These are phyloP conservation scores for Caenorhabditis becei DNA, from an alignment of 2,888 invertebrate genomes.

Conservation along the genomic window DNA sequence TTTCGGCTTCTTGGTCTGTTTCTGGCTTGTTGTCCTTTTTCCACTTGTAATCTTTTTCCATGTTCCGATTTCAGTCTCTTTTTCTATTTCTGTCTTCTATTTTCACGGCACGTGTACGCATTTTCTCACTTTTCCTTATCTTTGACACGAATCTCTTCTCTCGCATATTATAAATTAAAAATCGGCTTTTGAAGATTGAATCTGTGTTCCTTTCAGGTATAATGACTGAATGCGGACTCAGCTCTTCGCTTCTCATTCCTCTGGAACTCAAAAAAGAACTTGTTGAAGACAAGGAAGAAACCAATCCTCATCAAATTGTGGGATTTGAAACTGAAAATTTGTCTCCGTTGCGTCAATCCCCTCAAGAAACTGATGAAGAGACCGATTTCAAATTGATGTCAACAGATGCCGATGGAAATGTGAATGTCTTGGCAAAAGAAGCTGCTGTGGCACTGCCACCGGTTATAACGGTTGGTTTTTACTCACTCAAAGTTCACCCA, in stretches of 20 bases:
- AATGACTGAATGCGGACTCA: conserved; percentile 38
- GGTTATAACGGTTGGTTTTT: conserved; percentile 37
- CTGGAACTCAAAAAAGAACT: conserved; percentile 28
- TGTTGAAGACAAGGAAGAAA: conserved; percentile 13
- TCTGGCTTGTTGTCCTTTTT: no score
- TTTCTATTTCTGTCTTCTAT: no score
- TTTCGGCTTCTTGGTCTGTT: not conserved
- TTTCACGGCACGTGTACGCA: no score
- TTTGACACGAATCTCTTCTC: no score
- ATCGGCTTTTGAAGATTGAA: no score
- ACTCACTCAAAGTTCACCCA: not conserved
- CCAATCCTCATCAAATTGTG: not conserved
- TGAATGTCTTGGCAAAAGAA: conserved; percentile 22
- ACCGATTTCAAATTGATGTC: conserved; percentile 25
- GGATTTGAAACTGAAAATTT: conserved; percentile 40
- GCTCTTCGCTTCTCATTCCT: conserved; percentile 16
- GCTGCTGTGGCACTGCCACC: conserved; percentile 31
- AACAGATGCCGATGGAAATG: conserved; percentile 16
- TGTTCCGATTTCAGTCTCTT: no score
- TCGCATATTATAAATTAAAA: no score
- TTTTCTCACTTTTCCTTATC: no score
- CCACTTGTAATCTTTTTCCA: not conserved
- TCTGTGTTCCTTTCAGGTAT: conserved; percentile 30
- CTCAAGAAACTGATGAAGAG: conserved; percentile 52
- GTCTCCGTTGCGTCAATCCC: conserved; percentile 18